Conservation (phyloP, 53 echinoderm and acorn worm species). For the Holothuria scabra region DNA sequence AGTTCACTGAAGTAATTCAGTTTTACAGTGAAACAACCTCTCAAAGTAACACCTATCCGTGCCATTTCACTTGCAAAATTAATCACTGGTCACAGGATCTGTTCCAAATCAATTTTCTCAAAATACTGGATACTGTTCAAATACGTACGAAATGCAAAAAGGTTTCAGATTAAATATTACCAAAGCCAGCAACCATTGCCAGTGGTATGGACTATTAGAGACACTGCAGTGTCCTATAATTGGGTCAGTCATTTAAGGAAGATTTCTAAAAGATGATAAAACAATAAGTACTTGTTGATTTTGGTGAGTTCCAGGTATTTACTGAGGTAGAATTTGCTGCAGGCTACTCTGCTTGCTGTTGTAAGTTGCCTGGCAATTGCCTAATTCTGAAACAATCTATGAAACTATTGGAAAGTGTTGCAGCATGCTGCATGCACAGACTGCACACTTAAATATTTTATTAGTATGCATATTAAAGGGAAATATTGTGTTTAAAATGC, state of each 20-base stretch:
- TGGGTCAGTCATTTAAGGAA: slow-evolving; percentile 4
- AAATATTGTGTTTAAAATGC: no score
- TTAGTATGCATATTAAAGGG: no score
- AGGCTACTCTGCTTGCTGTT: no score
- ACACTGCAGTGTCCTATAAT: not conserved
- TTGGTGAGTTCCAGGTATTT: not conserved
- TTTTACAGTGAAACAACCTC: not conserved
- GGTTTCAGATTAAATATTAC: no score
- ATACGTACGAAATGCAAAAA: not conserved
- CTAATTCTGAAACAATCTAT: no score
- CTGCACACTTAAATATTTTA: no score
- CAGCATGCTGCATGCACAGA: no score
- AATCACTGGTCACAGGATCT: slow-evolving; percentile 12
- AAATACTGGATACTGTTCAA: slow-evolving; percentile 39
- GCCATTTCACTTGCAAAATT: slow-evolving; percentile 3
- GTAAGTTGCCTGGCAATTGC: no score
- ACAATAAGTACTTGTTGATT: slow-evolving; percentile 32
- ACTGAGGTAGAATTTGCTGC: no score
- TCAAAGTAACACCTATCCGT: slow-evolving; percentile 4
- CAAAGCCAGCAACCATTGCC: no score
- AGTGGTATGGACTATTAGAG: no score
- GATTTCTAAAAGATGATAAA: slow-evolving; percentile 1
- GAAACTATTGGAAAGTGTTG: no score
- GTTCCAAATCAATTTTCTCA: slow-evolving; percentile 33
- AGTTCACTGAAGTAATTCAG: not conserved